Base-by-base conservation (phyloP, 2,888 invertebrate genomes). In the Agrochola litura region DNA sequence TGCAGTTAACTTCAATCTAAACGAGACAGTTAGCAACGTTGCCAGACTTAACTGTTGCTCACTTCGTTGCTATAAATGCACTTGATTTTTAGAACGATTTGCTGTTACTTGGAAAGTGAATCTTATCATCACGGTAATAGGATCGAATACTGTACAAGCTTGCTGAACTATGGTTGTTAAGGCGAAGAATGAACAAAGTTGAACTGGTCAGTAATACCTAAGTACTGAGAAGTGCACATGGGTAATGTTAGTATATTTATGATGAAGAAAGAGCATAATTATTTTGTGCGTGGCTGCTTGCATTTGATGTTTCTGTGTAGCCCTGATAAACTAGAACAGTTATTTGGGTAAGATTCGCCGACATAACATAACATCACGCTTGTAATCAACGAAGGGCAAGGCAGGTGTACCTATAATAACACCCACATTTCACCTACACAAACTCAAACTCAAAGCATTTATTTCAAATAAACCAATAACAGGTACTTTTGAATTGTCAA, bases 1-100 rank as follows among this genome's bases (percentile, higher is more conserved):
- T 86, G 93, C 81, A 64, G 90, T 87, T 88, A 95, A 96, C 95
- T 96, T 95, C 95, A 95, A 77, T 65, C 56, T 54, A 58, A 86
- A 91, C 78, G 80, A 85, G 83, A 86, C 79, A 78, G 86, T 80
- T 84, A 87, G 94, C 95, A 90, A 90, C 92, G 96, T 95, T 96
- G 96, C 94, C 95, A 93, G 88, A 83, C 90, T 89, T 91, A 92
- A 71, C 86, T 85, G 89, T 67, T 2, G 61, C 93, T 92, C 87
- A 92, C 93, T 95, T 96, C 95, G 89, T 77, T 76, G 52, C 74
- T 71, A 73, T 91, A 89, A 90, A 86, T 94, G 91, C 93, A 91
- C 89, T 92, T 91, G 85, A 91, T 88, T 91, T 87, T 90, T 86
- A 76, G 77, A 88, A 87, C 68, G 74, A 41, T 56, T 43, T 12